phyloP scores from a whole-genome alignment of 2,113 vertebrate genomes.

The Actenoides hombroni region DNA sequence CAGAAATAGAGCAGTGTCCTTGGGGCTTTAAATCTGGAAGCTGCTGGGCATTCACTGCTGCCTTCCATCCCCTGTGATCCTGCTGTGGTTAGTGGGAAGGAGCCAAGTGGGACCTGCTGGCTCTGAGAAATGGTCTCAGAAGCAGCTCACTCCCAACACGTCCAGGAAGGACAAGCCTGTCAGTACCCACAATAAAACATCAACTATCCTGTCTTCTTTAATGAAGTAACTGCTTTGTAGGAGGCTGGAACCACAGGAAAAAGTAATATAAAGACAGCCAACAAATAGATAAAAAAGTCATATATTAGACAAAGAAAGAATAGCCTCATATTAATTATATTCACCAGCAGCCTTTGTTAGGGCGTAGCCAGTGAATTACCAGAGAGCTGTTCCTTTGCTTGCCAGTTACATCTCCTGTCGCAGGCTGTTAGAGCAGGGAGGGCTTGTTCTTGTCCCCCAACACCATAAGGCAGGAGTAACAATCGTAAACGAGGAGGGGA shows the following conservation, averaged over 20 bases:
- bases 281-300: neutral
- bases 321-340: neutral
- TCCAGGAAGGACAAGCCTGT: neutral
- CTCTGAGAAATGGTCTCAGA: neutral
- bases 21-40: neutral
- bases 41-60: neutral
- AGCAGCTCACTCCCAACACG: neutral
- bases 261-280: neutral
- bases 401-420: neutral
- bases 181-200: neutral
- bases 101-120: neutral
- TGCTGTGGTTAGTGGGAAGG: neutral
- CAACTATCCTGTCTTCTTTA: neutral
- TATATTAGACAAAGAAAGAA: neutral
- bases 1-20: neutral
- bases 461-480: neutral
- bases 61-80: neutral
- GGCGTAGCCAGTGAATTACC: neutral
- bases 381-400: neutral
- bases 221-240: neutral
- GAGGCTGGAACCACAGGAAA: neutral
- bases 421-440: neutral
- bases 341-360: neutral
- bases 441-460: neutral
- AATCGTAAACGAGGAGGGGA: neutral